phyloP scores from a whole-genome alignment of 2,113 vertebrate species.

The Chrysemys picta region DNA sequence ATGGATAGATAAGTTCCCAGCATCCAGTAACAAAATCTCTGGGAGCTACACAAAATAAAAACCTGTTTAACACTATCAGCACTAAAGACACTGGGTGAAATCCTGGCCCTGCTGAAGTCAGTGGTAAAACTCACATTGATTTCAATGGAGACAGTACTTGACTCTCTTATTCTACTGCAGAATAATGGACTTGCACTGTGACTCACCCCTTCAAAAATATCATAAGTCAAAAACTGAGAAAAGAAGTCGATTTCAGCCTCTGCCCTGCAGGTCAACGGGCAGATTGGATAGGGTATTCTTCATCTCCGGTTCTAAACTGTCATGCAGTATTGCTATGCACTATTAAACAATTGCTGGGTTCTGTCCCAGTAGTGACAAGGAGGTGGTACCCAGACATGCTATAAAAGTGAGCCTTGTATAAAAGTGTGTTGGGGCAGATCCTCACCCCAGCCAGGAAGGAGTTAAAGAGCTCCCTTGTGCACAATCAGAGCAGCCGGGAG shows the following conservation, averaged over 20 bases:
- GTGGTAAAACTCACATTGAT: not conserved
- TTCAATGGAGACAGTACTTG: not conserved
- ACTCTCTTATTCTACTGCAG: not conserved
- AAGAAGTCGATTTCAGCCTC: not conserved
- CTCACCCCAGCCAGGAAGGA: not conserved
- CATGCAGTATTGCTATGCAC: not conserved
- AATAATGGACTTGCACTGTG: not conserved
- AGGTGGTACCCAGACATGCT: not conserved
- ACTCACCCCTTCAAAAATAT: not conserved
- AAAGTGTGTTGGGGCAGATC: not conserved
- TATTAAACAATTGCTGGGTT: not conserved
- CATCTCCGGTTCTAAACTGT: not conserved
- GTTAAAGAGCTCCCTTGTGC: not conserved
- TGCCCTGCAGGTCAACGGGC: not conserved
- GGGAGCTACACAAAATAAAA: not conserved
- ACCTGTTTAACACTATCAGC: not conserved
- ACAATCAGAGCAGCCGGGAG: not conserved
- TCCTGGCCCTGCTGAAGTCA: not conserved
- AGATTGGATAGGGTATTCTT: conserved; percentile 6
- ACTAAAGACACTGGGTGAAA: not conserved
- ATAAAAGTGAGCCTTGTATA: not conserved
- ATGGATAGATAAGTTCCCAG: not conserved
- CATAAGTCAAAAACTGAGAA: not conserved
- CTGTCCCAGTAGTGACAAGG: not conserved
- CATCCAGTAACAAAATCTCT: not conserved